These are phyloP conservation scores for Pseudococcus viburni DNA, from an alignment of 2,888 invertebrate genomes.

Conservation along the genomic window DNA sequence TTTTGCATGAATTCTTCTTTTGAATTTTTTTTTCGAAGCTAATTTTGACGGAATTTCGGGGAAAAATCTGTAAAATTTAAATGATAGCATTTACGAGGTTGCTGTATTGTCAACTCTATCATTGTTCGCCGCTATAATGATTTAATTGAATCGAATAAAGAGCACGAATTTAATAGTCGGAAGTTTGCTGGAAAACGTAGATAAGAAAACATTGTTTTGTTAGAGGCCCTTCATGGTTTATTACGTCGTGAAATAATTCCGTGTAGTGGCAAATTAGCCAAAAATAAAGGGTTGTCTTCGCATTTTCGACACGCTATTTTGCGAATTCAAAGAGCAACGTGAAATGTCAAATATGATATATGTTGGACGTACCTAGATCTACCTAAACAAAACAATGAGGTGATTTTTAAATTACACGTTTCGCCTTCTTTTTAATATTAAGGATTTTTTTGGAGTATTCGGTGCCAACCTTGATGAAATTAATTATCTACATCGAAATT, in stretches of 20 bases:
- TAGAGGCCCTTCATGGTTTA: slow-evolving; percentile 20
- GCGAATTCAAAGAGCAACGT: slow-evolving; percentile 5
- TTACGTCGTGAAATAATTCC: not conserved
- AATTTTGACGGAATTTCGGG: not conserved
- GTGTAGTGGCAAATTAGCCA: not conserved
- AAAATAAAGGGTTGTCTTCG: not conserved
- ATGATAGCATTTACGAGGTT: not conserved
- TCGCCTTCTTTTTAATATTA: not conserved
- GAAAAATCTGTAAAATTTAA: not conserved
- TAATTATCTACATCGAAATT: no score
- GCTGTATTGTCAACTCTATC: not conserved
- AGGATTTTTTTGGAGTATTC: not conserved
- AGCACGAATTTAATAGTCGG: not conserved
- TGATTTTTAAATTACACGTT: not conserved
- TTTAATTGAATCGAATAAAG: slow-evolving; percentile 14
- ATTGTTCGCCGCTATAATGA: not conserved
- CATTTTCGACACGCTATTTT: not conserved
- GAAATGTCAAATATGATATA: not conserved
- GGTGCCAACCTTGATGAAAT: no score
- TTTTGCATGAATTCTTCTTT: not conserved
- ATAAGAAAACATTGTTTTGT: not conserved
- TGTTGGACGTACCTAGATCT: not conserved
- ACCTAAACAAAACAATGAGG: not conserved
- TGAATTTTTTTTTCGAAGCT: not conserved
- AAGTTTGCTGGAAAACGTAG: not conserved